Base-by-base conservation (phyloP, 2,888 invertebrate genomes). In the Epirrita christyi region DNA sequence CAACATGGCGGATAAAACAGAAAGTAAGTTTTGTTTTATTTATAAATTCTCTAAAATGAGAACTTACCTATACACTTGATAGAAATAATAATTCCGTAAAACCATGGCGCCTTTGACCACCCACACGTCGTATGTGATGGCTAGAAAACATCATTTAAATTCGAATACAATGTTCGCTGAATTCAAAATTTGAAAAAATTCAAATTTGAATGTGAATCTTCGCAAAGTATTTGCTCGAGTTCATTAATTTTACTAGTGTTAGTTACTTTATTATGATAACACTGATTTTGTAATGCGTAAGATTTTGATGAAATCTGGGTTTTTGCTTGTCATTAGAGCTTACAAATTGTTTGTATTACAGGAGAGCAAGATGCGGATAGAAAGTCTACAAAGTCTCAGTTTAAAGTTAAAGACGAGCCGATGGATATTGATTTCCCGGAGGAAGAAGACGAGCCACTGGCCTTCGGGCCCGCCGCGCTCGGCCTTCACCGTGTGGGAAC, bases 401-500 rank as follows among this genome's bases (percentile, higher is more conserved):
- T 75, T 64, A 83, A 75, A 70, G 82, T 93, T 59, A 93, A 94
- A 76, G 89, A 93, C 67, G 94, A 95, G 67, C 90, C 93, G 2
- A 93, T 94, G 89, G 94, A 94, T 34, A 86, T 93, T 63, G 93
- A 94, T 71, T 93, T 94, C 72, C 94, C 95, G 21, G 94, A 94
- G 58, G 94, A 95, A 59, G 95, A 95, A 7, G 94, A 93, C 21
- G 94, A 95, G 66, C 94, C 94, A 37, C 95, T 94, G 42, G 94
- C 95, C 11, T 94, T 97, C 64, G 96, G 96, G 2, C 95, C 96
- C 41, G 97, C 96, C 44, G 95, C 96, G 40, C 92, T 97, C 54
- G 97, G 97, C 6, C 86, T 97, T 32, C 96, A 96, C 75, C 93
- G 97, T 76, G 96, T 97, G 41, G 97, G 97, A 13, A 95, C 96